Percentiles rank a stretch among this genome's conserved stretches.
Conservation (phyloP, 2,797 vertebrate genomes). For the Sebastes melanostomus region DNA sequence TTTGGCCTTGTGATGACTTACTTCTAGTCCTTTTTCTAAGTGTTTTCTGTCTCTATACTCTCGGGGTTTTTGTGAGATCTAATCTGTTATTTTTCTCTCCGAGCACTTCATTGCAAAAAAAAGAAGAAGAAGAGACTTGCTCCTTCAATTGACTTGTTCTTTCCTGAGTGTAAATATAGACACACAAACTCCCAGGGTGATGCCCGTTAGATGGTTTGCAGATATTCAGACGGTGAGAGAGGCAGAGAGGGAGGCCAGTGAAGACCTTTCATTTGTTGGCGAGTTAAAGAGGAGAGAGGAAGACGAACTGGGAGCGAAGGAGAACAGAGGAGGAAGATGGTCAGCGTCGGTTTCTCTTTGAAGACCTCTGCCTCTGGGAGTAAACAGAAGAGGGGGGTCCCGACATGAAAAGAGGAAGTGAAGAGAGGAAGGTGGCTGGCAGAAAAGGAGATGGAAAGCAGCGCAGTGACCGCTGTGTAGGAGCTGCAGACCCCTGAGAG, state of each 20-base stretch:
- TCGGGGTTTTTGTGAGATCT: not conserved
- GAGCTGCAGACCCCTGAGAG: constrained; percentile 11
- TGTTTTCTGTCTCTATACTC: not conserved
- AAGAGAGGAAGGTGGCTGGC: not conserved
- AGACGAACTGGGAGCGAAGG: constrained; percentile 10
- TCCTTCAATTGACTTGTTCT: constrained; percentile 7
- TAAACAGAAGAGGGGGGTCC: not conserved
- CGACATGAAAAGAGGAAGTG: constrained; percentile 1
- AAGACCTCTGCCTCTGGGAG: constrained; percentile 13
- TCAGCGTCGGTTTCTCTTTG: not conserved
- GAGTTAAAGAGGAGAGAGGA: not conserved
- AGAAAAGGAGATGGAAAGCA: not conserved
- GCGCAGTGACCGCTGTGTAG: not conserved
- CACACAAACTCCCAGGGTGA: not conserved
- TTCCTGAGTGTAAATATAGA: not conserved
- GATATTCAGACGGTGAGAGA: not conserved
- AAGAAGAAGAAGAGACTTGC: not conserved
- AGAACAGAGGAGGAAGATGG: constrained; percentile 19
- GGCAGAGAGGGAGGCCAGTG: not conserved
- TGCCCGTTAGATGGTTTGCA: not conserved
- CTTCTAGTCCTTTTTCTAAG: not conserved
- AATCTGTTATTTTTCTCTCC: constrained; percentile 2
- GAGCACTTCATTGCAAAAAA: not conserved
- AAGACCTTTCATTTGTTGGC: not conserved
- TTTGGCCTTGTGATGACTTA: not conserved